A percentile compares a stretch with the other conserved stretches of the same genome.
These are phyloP conservation scores for Fulica atra DNA, from an alignment of 2,113 vertebrate species.

Conservation along the genomic window DNA sequence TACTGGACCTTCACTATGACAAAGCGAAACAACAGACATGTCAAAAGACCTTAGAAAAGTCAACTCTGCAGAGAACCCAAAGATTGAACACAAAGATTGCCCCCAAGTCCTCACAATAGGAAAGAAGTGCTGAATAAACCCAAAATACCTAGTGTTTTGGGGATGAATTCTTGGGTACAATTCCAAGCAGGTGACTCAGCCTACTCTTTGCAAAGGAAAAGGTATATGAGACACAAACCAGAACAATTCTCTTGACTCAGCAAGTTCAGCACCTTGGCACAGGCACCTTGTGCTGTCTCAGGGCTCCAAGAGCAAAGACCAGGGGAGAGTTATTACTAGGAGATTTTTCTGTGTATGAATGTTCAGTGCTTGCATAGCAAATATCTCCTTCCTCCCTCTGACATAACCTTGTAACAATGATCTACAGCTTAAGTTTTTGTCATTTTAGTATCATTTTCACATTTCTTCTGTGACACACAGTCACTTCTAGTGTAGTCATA, in stretches of 20 bases:
- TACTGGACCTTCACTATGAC: not conserved
- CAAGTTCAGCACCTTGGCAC: not conserved
- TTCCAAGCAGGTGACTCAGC: not conserved
- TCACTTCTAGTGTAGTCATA: not conserved
- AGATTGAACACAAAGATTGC: not conserved
- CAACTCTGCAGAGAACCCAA: not conserved
- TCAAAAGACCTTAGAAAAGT: not conserved
- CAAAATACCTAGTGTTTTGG: not conserved
- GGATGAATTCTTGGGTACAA: not conserved
- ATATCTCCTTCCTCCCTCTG: not conserved
- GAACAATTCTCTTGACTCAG: not conserved
- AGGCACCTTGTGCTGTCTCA: not conserved
- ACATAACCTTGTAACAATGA: not conserved
- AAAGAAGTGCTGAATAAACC: not conserved
- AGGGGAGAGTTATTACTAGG: fast-evolving
- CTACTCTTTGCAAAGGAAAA: not conserved
- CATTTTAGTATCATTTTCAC: not conserved
- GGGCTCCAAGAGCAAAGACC: not conserved
- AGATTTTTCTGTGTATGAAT: not conserved
- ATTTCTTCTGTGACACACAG: not conserved
- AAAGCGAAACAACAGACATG: not conserved
- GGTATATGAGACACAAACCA: not conserved
- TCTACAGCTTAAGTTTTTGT: not conserved
- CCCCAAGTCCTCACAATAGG: not conserved
- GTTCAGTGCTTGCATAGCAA: fast-evolving